Evolutionary conservation across 2,113 vertebrate species (phyloP).

Genomic region (Atrichornis clamosus): DNA sequence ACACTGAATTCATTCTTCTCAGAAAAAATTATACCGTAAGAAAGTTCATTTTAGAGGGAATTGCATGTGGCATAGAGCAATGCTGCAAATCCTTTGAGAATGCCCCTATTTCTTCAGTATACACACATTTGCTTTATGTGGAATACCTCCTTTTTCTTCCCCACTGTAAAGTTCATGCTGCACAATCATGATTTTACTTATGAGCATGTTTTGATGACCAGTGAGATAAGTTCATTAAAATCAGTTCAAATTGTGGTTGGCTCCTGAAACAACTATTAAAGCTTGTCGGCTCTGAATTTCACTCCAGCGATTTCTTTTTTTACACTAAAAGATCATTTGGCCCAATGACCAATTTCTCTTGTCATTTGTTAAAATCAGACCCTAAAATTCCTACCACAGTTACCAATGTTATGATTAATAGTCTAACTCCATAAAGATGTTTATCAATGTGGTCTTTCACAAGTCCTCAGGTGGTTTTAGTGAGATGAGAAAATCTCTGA

Average conservation of each 20-base stretch:
- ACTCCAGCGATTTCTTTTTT: not conserved
- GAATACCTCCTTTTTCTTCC: not conserved
- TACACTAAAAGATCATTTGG: not conserved
- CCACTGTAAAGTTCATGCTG: not conserved
- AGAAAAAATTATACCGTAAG: not conserved
- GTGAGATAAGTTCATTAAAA: not conserved
- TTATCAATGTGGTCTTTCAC: not conserved
- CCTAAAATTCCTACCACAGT: not conserved
- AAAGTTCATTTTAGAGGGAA: not conserved
- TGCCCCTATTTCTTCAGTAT: not conserved
- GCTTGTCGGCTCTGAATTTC: not conserved
- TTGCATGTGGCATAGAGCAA: not conserved
- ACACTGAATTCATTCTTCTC: constrained; percentile 42
- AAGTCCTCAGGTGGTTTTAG: not conserved
- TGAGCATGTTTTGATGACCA: not conserved
- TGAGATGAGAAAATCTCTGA: not conserved
- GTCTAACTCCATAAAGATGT: not conserved
- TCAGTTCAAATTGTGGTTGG: not conserved
- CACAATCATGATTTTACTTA: not conserved
- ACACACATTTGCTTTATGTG: not conserved
- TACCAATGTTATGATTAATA: not conserved
- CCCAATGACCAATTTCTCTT: not conserved
- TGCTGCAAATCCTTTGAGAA: not conserved
- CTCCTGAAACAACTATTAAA: not conserved
- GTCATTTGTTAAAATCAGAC: not conserved